phyloP scores from a whole-genome alignment of 2,113 vertebrate species.

The Ia io region DNA sequence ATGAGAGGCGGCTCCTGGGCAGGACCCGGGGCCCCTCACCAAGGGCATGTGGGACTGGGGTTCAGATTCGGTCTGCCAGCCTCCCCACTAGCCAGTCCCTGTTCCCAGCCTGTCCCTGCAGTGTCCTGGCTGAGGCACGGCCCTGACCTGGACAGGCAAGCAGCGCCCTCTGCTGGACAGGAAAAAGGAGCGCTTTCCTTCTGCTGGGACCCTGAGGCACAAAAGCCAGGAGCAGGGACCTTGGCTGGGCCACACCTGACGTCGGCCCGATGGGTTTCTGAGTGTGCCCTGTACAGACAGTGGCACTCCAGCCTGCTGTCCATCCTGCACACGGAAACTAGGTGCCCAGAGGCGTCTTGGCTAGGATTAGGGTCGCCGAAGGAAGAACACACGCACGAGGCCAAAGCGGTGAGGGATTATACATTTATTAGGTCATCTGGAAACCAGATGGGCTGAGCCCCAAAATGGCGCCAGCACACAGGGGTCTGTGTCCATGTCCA shows the following conservation, averaged over 20 bases:
- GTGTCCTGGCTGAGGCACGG: not conserved
- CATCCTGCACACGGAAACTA: not conserved
- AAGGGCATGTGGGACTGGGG: not conserved
- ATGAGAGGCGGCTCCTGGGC: not conserved
- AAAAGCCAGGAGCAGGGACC: not conserved
- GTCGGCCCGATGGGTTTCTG: not conserved
- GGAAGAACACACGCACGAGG: too few relatives aligned
- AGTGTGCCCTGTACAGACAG: accelerated
- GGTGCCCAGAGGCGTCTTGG: too few relatives aligned
- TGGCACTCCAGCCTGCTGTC: accelerated
- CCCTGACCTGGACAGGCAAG: not conserved
- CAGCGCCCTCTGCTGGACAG: not conserved
- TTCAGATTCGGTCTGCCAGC: not conserved
- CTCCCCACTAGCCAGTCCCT: not conserved
- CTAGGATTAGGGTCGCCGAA: not conserved
- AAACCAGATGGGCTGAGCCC: too few relatives aligned
- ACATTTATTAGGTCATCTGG: too few relatives aligned
- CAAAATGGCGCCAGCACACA: too few relatives aligned
- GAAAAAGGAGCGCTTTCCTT: not conserved
- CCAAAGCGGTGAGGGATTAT: too few relatives aligned
- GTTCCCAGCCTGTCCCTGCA: not conserved
- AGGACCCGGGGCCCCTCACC: not conserved
- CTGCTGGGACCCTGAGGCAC: not conserved
- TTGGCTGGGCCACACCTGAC: accelerated
- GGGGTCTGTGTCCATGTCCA: too few relatives aligned